A percentile compares a stretch with the other conserved stretches of the same genome.
phyloP scores from a whole-genome alignment of 2,113 vertebrate species.

The Pituophis catenifer region DNA sequence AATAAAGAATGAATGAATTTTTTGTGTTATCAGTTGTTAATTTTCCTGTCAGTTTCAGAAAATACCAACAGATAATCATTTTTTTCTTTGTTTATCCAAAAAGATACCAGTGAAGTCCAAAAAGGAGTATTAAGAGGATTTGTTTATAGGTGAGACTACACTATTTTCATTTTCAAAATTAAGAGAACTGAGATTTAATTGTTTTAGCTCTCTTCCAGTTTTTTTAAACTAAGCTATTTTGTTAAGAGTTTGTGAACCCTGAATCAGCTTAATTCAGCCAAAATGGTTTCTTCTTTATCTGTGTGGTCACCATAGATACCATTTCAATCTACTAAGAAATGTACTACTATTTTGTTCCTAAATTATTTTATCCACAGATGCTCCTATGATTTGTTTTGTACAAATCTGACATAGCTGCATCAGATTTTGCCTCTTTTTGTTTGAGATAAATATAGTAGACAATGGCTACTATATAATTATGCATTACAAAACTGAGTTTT shows the following conservation, averaged over 20 bases:
- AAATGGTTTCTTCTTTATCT: slow-evolving; percentile 66
- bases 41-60: slow-evolving; percentile 27
- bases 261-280: slow-evolving; percentile 53
- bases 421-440: slow-evolving; percentile 32
- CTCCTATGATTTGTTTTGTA: slow-evolving; percentile 60
- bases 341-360: slow-evolving; percentile 65
- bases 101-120: fast-evolving
- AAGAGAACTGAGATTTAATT: slow-evolving; percentile 34
- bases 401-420: slow-evolving; percentile 2
- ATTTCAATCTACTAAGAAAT: slow-evolving; percentile 66
- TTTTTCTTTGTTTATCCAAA: slow-evolving; percentile 5
- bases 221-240: slow-evolving; percentile 58
- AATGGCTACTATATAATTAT: slow-evolving; percentile 21
- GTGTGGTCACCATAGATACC: slow-evolving; percentile 68
- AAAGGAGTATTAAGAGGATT: not conserved
- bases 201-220: slow-evolving; percentile 36
- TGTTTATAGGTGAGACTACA: not conserved
- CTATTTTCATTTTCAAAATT: slow-evolving; percentile 32
- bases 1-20: slow-evolving; percentile 46
- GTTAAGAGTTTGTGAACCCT: slow-evolving; percentile 56
- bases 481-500: not conserved
- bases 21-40: slow-evolving; percentile 13
- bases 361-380: slow-evolving; percentile 60
- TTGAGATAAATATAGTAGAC: not conserved
- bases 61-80: not conserved